These are phyloP conservation scores for Globodera rostochiensis DNA, from an alignment of 1,140 invertebrate species.

Conservation along the genomic window DNA sequence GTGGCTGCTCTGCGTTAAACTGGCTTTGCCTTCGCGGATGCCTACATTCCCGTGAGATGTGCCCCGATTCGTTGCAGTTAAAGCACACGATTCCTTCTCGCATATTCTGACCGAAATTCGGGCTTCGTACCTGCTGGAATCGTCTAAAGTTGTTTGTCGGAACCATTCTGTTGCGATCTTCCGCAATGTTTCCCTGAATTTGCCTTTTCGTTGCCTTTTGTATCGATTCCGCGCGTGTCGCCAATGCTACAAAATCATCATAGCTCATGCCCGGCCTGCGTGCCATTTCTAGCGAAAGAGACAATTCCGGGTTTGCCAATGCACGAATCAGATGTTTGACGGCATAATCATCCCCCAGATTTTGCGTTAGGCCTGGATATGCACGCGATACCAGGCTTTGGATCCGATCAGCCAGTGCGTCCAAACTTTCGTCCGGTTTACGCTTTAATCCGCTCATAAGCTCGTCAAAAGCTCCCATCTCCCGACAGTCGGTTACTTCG, in stretches of 20 bases:
- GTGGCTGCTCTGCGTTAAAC: neutral
- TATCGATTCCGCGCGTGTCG: neutral
- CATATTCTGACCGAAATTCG: neutral
- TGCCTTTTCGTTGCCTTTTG: neutral
- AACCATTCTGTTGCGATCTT: no score
- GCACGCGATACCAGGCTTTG: no score
- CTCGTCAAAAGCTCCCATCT: conserved; percentile 2
- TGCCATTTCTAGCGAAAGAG: no score
- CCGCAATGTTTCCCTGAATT: neutral
- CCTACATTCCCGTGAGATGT: neutral
- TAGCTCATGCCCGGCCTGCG: no score
- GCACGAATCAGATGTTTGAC: no score
- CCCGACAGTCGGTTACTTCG: neutral
- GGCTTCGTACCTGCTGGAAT: neutral
- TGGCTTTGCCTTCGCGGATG: neutral
- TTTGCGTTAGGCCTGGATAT: no score
- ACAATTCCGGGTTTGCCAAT: no score
- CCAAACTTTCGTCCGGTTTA: no score
- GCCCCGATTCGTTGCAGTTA: neutral
- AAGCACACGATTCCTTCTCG: neutral
- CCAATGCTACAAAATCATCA: neutral
- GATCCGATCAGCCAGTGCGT: no score
- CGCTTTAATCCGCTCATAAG: neutral
- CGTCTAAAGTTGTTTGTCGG: neutral
- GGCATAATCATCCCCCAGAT: no score